Evolutionary conservation across 2,797 vertebrate species (phyloP).

Genomic region (Mus spretus): DNA sequence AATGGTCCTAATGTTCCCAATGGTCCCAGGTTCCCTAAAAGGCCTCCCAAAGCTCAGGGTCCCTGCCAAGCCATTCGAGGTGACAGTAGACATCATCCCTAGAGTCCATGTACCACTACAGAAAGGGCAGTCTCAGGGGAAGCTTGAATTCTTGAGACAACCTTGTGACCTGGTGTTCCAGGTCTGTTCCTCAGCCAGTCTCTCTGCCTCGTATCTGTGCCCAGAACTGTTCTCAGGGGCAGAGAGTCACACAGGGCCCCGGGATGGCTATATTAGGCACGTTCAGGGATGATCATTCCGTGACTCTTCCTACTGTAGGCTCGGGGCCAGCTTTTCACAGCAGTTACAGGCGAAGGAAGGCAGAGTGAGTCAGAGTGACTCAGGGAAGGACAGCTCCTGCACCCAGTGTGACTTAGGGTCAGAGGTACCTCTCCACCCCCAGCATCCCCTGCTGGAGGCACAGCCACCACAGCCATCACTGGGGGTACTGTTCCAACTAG

Average conservation of each 20-base stretch:
- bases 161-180: no score
- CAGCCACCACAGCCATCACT: rapidly evolving
- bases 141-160: background rate
- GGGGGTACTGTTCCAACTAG: background rate
- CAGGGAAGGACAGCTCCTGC: background rate
- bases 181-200: background rate
- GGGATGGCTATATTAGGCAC: conserved; percentile 77
- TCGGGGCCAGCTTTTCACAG: conserved; percentile 61
- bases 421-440: background rate
- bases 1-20: background rate
- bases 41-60: background rate
- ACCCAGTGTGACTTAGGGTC: background rate
- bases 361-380: background rate
- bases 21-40: background rate
- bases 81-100: background rate
- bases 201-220: background rate
- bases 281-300: conserved; percentile 53
- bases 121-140: background rate
- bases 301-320: conserved; percentile 72
- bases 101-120: background rate
- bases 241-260: background rate
- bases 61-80: background rate
- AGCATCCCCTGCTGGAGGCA: background rate
- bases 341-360: conserved; percentile 22
- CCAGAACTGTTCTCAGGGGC: background rate